Evolutionary conservation across 2,888 invertebrate species (phyloP), one percentile per base, ranked within the genome.

Genomic region (Eristalinus sepulchralis): DNA sequence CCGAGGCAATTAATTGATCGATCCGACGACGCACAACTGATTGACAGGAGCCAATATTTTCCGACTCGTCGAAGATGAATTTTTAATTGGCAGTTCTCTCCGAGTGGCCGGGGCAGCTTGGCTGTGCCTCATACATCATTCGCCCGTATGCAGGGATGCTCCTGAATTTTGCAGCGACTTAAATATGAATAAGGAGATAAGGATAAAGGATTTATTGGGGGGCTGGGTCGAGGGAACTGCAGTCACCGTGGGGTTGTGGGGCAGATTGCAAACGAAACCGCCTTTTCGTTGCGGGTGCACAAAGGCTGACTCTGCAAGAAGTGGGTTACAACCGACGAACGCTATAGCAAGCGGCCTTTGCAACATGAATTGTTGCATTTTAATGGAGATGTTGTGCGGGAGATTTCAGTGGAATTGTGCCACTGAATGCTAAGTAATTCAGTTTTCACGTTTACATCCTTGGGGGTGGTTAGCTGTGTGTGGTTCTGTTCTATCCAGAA

Each of bases 201-300:
- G 57, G 24, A 57, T 57, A 57, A 57, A 57, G 57, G 57, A 57
- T 57, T 57, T 57, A 57, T 57, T 57, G 57, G 57, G 57, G 22
- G 1, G 2, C 22, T 57, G 57, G 22, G 34, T 34, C 6, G 34
- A 10, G 34, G 10, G 34, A 17, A 47, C 5, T 1, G 17, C 47
- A 47, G 47, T 6, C 8, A 17, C 17, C 17, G 47, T 5, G 47
- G 17, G 4, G 10, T 34, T 6, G 1, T 3, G 1, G 34, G 10
- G 10, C 10, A 34, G 6, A 9, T 34, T 10, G 34, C 34, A 34
- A 8, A 34, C 34, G 34, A 10, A 2, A 34, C 6, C 34, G 6
- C 34, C 1, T 2, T n/a, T 17, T 47, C 2, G 5, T 39, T 39
- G 39, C n/a, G 13, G n/a, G 4, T 47, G 47, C 47, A 4, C 34